Evolutionary conservation across 2,797 vertebrate species (phyloP), one percentile per base, ranked within the genome.

Genomic region (Leptatherina wallacei): DNA sequence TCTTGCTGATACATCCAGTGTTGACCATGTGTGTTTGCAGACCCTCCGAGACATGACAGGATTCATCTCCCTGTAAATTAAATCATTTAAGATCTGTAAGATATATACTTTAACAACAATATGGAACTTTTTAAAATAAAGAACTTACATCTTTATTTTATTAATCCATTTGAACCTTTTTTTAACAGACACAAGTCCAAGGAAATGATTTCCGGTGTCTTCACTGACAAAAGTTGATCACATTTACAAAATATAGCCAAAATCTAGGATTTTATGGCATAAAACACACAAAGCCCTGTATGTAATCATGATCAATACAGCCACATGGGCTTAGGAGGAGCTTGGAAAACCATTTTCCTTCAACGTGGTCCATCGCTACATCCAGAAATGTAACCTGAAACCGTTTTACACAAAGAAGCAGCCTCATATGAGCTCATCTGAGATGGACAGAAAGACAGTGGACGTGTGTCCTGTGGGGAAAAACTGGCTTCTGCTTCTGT

Each of bases 1-100:
- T 73, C 58, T 62, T 60, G 67, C 11, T 54, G 56, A 51, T 58
- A 5, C n/a, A 35, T 22, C 10, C 40, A 44, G 14, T 44, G 5
- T 18, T 2, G 27, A 13, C 61, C n/a, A 10, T 32, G 56, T 54
- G 55, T 35, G 6, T 69, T 73, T 67, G 78, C 33, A 74, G 67
- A 73, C 49, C 30, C 55, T 81, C 44, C 0, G 14, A 36, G 27
- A 40, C 56, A 14, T 57, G 36, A 22, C 54, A 24, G 16, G 38
- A 24, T 47, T 70, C 24, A 33, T 27, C 24, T 30, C 27, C 14
- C 24, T 22, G 8, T 16, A 29, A 49, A 22, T n/a, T 9, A 4
- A 44, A 13, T 16, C 27, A 47, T 47, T 20, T 7, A n/a, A 42
- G 20, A 44, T 38, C 36, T 38, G 12, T 11, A 40, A 40, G 13